Evolutionary conservation across 2,113 vertebrate species (phyloP), one percentile per base, ranked within the genome.

Genomic region (Meleagris gallopavo): DNA sequence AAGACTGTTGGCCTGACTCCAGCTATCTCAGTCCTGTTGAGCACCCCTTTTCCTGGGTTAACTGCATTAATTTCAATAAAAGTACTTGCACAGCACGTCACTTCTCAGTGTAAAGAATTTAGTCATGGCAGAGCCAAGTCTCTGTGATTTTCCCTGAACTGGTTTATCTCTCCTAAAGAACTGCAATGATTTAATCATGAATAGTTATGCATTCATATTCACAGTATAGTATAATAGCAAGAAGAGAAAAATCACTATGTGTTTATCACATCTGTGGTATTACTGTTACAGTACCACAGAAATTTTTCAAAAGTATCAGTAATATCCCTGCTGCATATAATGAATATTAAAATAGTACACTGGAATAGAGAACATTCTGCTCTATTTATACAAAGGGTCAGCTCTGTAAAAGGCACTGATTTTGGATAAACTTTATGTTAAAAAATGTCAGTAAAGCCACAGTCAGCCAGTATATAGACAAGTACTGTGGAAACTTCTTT

Each of bases 41-140:
- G 60, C 50, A 85, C 72, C 91, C 52, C 62, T 64, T 83, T 94
- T 85, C 67, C 67, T 91, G 30, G 5, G 45, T 67, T 60, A 94
- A 90, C 84, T 85, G 79, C 75, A 88, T 91, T 96, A 70, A 90
- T 95, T 94, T 88, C 50, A 83, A 89, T 87, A 89, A 87, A 89
- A 86, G 64, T 60, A 91, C 64, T 85, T 94, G 87, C 79, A 84
- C 74, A 92, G 77, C 81, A 74, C 57, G 62, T 62, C 58, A 77
- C 82, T 94, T 91, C 55, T 91, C 81, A 89, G 86, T 55, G 58
- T 73, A 70, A 92, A 94, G 71, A 76, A 80, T 70, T 83, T 60
- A 89, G 69, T 58, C 41, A 73, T 32, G 32, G 67, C 34, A 77
- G 48, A 76, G 45, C 22, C 25, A 91, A 84, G 75, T 76, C 66